Percentiles rank a stretch among this genome's conserved stretches.
phyloP scores from a whole-genome alignment of 2,113 vertebrate genomes.

The Dromiciops gliroides region DNA sequence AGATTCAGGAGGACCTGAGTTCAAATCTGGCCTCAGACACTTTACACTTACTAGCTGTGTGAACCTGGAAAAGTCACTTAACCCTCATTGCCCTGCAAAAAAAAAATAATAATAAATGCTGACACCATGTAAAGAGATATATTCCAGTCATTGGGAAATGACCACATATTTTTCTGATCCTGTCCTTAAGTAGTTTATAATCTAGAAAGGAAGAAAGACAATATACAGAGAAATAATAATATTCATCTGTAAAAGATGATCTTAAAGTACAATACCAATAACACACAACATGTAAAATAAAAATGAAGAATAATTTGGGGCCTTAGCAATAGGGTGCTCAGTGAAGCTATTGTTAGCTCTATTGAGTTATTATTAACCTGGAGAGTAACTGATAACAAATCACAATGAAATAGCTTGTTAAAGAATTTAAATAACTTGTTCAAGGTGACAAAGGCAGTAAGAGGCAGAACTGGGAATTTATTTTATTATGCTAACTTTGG shows the following conservation, averaged over 20 bases:
- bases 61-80: too few relatives aligned
- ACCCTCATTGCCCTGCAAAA: too few relatives aligned
- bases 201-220: neutral
- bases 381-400: neutral
- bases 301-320: too few relatives aligned
- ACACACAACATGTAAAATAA: too few relatives aligned
- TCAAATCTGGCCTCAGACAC: too few relatives aligned
- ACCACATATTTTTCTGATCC: neutral
- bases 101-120: neutral
- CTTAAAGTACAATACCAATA: neutral
- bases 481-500: neutral
- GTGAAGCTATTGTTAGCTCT: neutral
- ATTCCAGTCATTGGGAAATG: neutral
- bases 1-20: too few relatives aligned
- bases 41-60: too few relatives aligned
- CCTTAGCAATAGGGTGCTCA: neutral
- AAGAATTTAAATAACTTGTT: neutral
- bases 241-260: neutral
- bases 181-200: neutral
- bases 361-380: neutral
- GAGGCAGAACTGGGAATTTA: neutral
- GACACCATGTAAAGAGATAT: neutral
- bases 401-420: neutral
- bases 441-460: neutral
- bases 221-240: neutral